Conservation (phyloP, 53 echinoderm and acorn worm genomes). For the Zoroaster sp. region DNA sequence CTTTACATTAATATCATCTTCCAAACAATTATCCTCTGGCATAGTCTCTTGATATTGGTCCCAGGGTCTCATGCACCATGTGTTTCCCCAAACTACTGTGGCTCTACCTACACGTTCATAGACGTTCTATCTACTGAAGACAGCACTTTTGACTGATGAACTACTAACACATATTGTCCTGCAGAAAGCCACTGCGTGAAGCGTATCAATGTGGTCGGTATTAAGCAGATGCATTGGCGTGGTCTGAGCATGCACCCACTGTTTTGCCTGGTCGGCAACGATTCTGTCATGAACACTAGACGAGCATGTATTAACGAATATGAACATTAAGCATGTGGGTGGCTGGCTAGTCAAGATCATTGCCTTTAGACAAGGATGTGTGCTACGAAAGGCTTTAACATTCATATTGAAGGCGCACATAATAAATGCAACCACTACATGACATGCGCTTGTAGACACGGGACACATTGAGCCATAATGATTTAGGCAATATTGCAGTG, state of each 20-base stretch:
- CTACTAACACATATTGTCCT: neutral
- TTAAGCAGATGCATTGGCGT: slow-evolving; percentile 25
- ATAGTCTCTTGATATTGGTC: neutral
- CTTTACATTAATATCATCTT: slow-evolving; percentile 10
- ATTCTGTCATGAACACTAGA: slow-evolving; percentile 14
- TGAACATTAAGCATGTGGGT: neutral
- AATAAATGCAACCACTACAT: slow-evolving; percentile 23
- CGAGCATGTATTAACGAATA: neutral
- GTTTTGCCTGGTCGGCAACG: neutral
- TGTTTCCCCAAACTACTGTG: slow-evolving; percentile 12
- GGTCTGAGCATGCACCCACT: slow-evolving; percentile 20
- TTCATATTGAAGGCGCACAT: slow-evolving; percentile 30
- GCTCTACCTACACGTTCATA: neutral
- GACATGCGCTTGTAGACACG: neutral
- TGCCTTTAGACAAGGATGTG: neutral
- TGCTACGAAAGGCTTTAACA: neutral
- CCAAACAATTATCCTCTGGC: slow-evolving; percentile 36
- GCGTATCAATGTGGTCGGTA: neutral
- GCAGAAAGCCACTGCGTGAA: neutral
- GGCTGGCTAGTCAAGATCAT: neutral
- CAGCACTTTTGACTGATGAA: slow-evolving; percentile 27
- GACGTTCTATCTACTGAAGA: slow-evolving; percentile 19
- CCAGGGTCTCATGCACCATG: slow-evolving; percentile 27
- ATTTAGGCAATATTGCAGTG: slow-evolving; percentile 14
- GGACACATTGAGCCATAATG: neutral